Percentiles rank a stretch among this genome's conserved stretches.
phyloP scores from a whole-genome alignment of 2,888 invertebrate genomes.

The Pachycephus smyrnensis region DNA sequence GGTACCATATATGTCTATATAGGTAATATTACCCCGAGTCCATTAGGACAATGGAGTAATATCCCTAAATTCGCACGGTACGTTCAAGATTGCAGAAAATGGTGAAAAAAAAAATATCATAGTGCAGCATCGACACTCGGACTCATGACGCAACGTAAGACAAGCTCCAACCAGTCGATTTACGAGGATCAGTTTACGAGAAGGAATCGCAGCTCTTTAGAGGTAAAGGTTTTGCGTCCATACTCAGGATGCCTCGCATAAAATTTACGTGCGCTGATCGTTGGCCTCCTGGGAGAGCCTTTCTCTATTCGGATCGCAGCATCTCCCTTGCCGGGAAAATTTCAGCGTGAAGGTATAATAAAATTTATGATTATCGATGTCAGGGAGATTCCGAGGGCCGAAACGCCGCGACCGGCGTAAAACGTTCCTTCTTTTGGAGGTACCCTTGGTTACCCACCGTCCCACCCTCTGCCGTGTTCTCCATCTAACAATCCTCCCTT shows the following conservation, averaged over 20 bases:
- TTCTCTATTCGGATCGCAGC: neutral
- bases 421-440: neutral
- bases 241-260: neutral
- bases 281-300: neutral
- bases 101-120: neutral
- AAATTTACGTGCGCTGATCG: neutral
- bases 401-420: neutral
- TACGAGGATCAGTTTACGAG: neutral
- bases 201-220: neutral
- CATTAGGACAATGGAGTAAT: neutral
- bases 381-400: neutral
- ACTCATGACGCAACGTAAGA: neutral
- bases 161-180: neutral
- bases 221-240: neutral
- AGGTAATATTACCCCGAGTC: neutral
- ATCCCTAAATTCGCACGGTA: neutral
- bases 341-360: neutral
- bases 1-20: neutral
- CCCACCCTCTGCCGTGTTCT: neutral
- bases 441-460: neutral
- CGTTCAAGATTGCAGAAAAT: neutral
- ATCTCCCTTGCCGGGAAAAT: neutral
- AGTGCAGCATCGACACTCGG: neutral
- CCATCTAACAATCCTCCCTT: neutral
- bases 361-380: neutral